phyloP scores from a whole-genome alignment of 35 echinoderm and acorn worm genomes.

The Lytechinus pictus region DNA sequence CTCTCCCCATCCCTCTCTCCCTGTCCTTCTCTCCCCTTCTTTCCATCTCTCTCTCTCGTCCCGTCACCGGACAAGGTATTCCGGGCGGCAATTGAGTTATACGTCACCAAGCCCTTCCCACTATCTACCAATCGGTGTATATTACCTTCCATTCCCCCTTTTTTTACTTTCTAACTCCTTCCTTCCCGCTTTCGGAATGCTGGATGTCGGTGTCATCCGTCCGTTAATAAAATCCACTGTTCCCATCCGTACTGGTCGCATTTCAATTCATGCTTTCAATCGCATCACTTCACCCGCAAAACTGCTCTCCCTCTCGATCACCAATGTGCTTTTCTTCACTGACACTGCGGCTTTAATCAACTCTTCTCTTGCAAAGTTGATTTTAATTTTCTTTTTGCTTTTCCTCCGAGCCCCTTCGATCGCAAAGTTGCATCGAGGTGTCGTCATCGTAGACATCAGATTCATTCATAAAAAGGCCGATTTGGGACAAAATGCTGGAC shows the following conservation, averaged over 20 bases:
- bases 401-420: not conserved
- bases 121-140: not conserved
- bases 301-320: not conserved
- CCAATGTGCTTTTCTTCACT: not conserved
- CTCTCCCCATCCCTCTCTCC: not conserved
- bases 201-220: not conserved
- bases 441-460: not conserved
- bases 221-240: slow-evolving; percentile 6
- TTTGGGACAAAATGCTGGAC: not conserved
- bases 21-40: too few species aligned
- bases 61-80: too few species aligned
- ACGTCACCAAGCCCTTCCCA: not conserved
- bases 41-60: too few species aligned
- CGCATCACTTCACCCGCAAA: not conserved
- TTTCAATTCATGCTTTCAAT: not conserved
- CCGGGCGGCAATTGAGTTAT: not conserved
- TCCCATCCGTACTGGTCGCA: not conserved
- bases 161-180: not conserved
- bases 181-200: not conserved
- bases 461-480: not conserved
- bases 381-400: not conserved
- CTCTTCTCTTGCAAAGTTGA: not conserved
- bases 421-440: not conserved
- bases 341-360: not conserved
- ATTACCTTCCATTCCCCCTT: not conserved